A percentile compares a stretch with the other conserved stretches of the same genome.
phyloP scores from a whole-genome alignment of 2,888 invertebrate genomes.

The Rhagonycha fulva region DNA sequence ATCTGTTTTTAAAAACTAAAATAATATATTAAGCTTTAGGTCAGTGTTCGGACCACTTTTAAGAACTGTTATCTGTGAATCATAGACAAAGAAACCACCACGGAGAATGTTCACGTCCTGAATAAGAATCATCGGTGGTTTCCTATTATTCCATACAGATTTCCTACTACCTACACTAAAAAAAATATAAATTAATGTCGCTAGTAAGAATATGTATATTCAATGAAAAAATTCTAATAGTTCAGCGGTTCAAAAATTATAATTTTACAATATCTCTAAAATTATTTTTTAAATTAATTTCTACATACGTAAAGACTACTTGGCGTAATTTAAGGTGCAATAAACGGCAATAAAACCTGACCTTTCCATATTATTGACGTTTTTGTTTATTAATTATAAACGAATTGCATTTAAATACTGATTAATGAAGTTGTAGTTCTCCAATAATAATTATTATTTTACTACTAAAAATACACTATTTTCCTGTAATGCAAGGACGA shows the following conservation, averaged over 20 bases:
- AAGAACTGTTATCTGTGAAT: background rate
- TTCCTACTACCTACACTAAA: background rate
- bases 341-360: background rate
- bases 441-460: background rate
- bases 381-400: background rate
- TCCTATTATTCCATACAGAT: background rate
- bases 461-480: too few relatives aligned
- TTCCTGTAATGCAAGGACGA: background rate
- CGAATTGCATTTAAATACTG: background rate
- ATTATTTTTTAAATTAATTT: background rate
- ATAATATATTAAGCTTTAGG: too few relatives aligned
- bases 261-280: too few relatives aligned
- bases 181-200: background rate
- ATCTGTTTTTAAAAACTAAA: too few relatives aligned
- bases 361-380: background rate
- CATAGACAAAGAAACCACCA: background rate
- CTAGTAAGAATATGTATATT: too few relatives aligned
- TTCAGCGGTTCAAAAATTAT: too few relatives aligned
- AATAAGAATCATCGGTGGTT: background rate
- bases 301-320: background rate
- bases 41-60: background rate
- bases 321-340: background rate
- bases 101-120: background rate
- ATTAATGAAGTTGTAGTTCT: background rate
- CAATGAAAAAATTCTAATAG: too few relatives aligned